Evolutionary conservation across 2,888 invertebrate species (phyloP).

Genomic region (Ormyrus rosae): DNA sequence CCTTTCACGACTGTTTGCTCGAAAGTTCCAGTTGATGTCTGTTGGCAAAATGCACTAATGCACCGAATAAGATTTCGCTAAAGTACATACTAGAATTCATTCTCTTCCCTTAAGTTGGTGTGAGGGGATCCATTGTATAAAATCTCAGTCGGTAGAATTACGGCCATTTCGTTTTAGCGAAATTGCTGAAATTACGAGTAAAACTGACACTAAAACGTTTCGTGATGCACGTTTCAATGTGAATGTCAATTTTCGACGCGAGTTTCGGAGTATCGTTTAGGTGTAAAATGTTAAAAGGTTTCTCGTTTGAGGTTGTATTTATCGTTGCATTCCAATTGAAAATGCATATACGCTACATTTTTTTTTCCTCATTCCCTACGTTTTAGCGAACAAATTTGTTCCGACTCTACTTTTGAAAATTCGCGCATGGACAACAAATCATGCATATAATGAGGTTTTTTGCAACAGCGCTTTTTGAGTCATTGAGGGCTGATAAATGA

Average conservation of each 20-base stretch:
- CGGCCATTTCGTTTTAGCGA: constrained; percentile 9
- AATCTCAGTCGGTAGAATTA: not conserved
- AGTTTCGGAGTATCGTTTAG: not conserved
- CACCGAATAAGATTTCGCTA: not conserved
- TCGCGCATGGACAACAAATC: not conserved
- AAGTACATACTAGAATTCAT: not conserved
- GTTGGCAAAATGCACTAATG: not conserved
- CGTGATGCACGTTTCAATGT: constrained; percentile 6
- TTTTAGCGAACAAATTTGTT: no score
- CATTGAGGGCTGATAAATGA: no score
- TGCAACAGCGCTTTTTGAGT: no score
- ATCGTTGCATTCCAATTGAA: not conserved
- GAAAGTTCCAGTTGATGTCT: no score
- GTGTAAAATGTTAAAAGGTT: constrained; percentile 24
- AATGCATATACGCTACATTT: no score
- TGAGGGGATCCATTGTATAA: not conserved
- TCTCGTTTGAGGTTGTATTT: not conserved
- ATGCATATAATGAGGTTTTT: no score
- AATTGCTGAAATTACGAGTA: constrained; percentile 24
- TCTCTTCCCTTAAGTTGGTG: not conserved
- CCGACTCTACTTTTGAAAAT: no score
- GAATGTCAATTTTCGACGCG: constrained; percentile 17
- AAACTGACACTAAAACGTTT: constrained; percentile 29
- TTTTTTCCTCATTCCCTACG: no score
- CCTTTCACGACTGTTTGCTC: no score